Conservation (phyloP, 2,113 vertebrate genomes). For the Uropsilus gracilis region DNA sequence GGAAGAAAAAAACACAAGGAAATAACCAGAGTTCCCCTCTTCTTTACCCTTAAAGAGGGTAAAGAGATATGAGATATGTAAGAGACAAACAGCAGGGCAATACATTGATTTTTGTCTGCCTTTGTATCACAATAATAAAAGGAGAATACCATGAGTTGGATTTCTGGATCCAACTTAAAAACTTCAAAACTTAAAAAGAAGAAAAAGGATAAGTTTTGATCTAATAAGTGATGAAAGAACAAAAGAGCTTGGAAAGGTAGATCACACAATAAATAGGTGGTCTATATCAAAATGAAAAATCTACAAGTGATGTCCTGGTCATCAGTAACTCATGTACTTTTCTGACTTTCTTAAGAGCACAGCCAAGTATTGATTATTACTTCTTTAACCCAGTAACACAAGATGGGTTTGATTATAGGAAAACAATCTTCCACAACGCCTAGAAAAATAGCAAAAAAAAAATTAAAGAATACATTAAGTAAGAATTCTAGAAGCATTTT, state of each 20-base stretch:
- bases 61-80: no score
- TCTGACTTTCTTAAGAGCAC: conserved; percentile 37
- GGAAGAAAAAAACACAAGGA: conserved; percentile 47
- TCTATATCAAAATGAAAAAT: background rate
- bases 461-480: background rate
- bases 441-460: rapidly evolving
- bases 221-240: conserved; percentile 27
- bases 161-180: background rate
- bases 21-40: conserved; percentile 29
- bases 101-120: background rate
- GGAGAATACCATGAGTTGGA: background rate
- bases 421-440: background rate
- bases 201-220: background rate
- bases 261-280: background rate
- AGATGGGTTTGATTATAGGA: background rate
- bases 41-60: background rate
- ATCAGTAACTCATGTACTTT: conserved; percentile 9
- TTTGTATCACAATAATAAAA: background rate
- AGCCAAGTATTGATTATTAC: conserved; percentile 12
- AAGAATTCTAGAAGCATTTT: background rate
- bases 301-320: background rate
- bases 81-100: background rate
- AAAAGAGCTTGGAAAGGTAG: conserved; percentile 1
- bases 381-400: conserved; percentile 1
- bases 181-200: background rate